phyloP scores from a whole-genome alignment of 2,113 vertebrate species.

The Irena cyanogastra region DNA sequence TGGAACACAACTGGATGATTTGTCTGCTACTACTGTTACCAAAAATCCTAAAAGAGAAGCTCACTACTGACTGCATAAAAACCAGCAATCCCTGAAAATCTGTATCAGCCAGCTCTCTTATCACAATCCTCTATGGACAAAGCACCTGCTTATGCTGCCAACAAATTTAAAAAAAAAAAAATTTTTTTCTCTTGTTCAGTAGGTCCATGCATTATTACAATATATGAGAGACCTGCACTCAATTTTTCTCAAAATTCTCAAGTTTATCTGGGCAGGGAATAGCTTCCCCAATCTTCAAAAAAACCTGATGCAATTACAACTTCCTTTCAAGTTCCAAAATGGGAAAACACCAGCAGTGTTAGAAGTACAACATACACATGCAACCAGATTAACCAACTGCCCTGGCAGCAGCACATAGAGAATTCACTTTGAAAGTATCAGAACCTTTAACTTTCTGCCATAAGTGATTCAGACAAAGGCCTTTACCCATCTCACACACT shows the following conservation, averaged over 20 bases:
- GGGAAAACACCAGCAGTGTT: not conserved
- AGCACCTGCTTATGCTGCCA: constrained; percentile 5
- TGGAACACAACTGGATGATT: not conserved
- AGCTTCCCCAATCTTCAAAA: not conserved
- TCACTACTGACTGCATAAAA: not conserved
- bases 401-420: not conserved
- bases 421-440: not conserved
- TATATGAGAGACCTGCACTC: not conserved
- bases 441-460: not conserved
- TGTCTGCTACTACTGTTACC: not conserved
- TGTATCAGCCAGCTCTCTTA: not conserved
- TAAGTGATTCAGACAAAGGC: not conserved
- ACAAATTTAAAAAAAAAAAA: not conserved
- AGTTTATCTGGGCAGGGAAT: not conserved
- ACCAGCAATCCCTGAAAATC: not conserved
- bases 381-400: not conserved
- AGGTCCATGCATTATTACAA: not conserved
- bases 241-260: not conserved
- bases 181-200: not conserved
- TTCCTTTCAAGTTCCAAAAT: not conserved
- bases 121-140: not conserved
- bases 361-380: not conserved
- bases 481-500: not conserved
- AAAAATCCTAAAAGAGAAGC: not conserved
- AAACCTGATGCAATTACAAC: not conserved